Conservation (phyloP, 2,888 invertebrate species). For the Brachyptera putata region DNA sequence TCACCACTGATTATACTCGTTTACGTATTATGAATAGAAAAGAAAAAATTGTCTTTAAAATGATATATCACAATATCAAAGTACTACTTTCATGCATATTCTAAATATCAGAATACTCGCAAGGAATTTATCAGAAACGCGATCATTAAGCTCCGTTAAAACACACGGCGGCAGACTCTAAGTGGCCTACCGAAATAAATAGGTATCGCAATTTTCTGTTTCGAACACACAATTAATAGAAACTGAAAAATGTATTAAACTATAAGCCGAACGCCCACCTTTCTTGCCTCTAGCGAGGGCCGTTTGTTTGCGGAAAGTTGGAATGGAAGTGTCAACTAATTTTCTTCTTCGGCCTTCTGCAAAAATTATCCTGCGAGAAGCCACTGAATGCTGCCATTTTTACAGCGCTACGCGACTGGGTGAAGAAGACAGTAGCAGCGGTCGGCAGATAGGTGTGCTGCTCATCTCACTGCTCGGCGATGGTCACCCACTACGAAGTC, state of each 20-base stretch:
- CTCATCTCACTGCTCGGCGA: too few species aligned
- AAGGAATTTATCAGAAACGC: constrained; percentile 20
- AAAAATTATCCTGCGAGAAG: constrained; percentile 49
- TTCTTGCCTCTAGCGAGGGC: constrained; percentile 37
- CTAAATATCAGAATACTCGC: too few species aligned
- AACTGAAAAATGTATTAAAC: constrained; percentile 30
- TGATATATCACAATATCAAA: too few species aligned
- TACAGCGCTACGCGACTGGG: constrained; percentile 39
- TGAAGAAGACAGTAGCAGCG: constrained; percentile 33
- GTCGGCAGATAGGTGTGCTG: too few species aligned
- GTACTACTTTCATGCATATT: too few species aligned
- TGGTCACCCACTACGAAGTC: constrained; percentile 32
- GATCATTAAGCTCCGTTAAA: constrained; percentile 33
- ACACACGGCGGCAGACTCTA: constrained; percentile 28
- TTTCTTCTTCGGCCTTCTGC: constrained; percentile 53
- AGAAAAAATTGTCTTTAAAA: too few species aligned
- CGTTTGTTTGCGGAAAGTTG: constrained; percentile 32
- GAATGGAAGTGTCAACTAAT: constrained; percentile 49
- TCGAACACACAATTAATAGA: constrained; percentile 33
- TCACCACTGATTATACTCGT: constrained; percentile 10
- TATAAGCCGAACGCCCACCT: constrained; percentile 36
- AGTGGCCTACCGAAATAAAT: constrained; percentile 32
- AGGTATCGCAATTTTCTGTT: constrained; percentile 34
- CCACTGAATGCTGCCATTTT: constrained; percentile 52
- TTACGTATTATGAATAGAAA: too few species aligned